phyloP scores from a whole-genome alignment of 2,113 vertebrate species.

The Meriones unguiculatus region DNA sequence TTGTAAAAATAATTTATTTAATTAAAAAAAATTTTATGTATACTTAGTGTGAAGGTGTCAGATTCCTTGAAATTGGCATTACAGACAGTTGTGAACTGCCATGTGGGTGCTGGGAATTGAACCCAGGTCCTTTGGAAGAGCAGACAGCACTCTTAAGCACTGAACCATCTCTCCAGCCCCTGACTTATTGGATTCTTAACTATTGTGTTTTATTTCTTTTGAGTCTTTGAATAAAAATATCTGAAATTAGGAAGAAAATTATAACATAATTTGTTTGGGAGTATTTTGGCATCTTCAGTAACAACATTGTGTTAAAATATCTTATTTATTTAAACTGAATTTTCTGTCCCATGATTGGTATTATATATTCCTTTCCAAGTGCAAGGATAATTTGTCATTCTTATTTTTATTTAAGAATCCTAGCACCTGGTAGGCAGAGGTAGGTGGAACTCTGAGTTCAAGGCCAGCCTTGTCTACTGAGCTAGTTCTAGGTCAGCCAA shows the following conservation, averaged over 20 bases:
- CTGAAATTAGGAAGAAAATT: constrained; percentile 65
- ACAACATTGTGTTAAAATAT: background rate
- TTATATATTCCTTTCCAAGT: background rate
- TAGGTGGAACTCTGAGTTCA: background rate
- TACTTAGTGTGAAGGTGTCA: too few species aligned
- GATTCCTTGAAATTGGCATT: too few species aligned
- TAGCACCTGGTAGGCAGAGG: background rate
- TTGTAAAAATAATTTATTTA: too few species aligned
- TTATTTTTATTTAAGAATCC: background rate
- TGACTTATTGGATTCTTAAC: constrained; percentile 92
- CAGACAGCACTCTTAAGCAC: too few species aligned
- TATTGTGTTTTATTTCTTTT: constrained; percentile 95
- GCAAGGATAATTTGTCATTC: background rate
- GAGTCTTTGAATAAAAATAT: constrained; percentile 96
- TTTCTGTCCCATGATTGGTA: background rate
- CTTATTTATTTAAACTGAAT: constrained; percentile 28
- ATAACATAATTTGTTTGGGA: constrained; percentile 29
- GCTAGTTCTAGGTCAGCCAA: background rate
- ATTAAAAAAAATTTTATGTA: too few species aligned
- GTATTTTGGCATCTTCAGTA: constrained; percentile 9
- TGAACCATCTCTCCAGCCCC: too few species aligned
- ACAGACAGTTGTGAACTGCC: too few species aligned
- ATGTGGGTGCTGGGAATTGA: too few species aligned
- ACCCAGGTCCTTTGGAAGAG: too few species aligned
- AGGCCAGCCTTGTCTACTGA: background rate